Conservation (phyloP, 2,113 vertebrate genomes). For the Hypomesus transpacificus region DNA sequence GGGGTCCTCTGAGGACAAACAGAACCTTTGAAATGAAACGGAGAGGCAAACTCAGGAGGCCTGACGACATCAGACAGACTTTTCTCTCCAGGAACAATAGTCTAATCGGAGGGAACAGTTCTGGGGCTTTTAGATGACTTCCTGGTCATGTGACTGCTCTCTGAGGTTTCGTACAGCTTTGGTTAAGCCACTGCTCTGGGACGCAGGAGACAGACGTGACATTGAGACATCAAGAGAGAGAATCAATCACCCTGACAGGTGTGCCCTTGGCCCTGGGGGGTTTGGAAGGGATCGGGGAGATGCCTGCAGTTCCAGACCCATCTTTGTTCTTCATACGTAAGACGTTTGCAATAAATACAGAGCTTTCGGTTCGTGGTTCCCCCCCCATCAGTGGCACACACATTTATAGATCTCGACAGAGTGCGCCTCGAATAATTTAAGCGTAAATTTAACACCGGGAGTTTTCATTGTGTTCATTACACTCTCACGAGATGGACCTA, state of each 20-base stretch:
- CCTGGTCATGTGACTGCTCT: slow-evolving; percentile 25
- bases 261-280: slow-evolving; percentile 21
- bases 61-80: slow-evolving; percentile 30
- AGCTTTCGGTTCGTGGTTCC: too few species aligned
- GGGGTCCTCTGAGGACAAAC: slow-evolving; percentile 1
- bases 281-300: neutral
- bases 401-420: too few species aligned
- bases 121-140: slow-evolving; percentile 12
- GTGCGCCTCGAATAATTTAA: too few species aligned
- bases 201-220: slow-evolving; percentile 1
- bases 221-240: slow-evolving; percentile 10
- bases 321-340: too few species aligned
- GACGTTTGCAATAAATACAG: too few species aligned
- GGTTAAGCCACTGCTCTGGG: neutral
- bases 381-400: too few species aligned
- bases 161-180: too few species aligned
- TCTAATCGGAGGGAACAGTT: slow-evolving; percentile 31
- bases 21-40: slow-evolving; percentile 36
- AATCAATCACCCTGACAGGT: slow-evolving; percentile 35
- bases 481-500: too few species aligned
- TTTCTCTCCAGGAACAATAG: slow-evolving; percentile 5
- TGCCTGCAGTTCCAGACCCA: neutral
- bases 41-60: neutral
- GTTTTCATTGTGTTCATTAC: too few species aligned
- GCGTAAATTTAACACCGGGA: too few species aligned